Base-by-base conservation (phyloP, 2,113 vertebrate species). In the Chaetops frenatus region DNA sequence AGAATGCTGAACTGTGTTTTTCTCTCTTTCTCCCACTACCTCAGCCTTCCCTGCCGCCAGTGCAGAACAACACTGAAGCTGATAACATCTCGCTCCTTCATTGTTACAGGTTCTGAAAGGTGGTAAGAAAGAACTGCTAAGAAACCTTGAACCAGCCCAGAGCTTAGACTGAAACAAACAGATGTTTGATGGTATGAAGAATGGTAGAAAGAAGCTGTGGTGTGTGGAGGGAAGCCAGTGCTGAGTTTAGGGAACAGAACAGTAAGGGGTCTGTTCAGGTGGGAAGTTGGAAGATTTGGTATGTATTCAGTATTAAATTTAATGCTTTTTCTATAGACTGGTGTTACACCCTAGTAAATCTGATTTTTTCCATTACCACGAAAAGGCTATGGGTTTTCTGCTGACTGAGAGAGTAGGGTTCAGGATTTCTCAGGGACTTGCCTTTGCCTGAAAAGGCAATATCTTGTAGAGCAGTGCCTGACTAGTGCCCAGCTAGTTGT, bases 11-110 rank as follows among this genome's bases (percentile, higher is more conserved):
- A 33, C 5, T 1, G 0, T 60, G 25, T 33, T 31, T 76, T 16
- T 65, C n/a, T 38, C 16, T 31, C 35, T 35, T 48, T 51, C 25
- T 45, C 11, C 11, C 27, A 11, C 27, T 0, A 3, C 19, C 12
- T 67, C 11, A 5, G 16, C 20, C 29, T 24, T 67, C 6, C n/a
- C 12, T 0, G 2, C 18, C 1, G 0, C 21, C 0, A 2, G 27
- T 25, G 21, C 56, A 70, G 42, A 57, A 9, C 28, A 76, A 12
- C 1, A 2, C 9, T 81, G 38, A 78, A 70, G 18, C 5, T 62
- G 25, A 38, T 62, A 53, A 11, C 17, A 67, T 78, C 69, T 42
- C 23, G 11, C 3, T 21, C 20, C 23, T 85, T 92, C 42, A 66
- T 29, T 48, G 14, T 40, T 40, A 29, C 0, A 9, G 16, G 28